Base-by-base conservation (phyloP, 1,140 invertebrate species). In the Diachasmimorpha longicaudata region DNA sequence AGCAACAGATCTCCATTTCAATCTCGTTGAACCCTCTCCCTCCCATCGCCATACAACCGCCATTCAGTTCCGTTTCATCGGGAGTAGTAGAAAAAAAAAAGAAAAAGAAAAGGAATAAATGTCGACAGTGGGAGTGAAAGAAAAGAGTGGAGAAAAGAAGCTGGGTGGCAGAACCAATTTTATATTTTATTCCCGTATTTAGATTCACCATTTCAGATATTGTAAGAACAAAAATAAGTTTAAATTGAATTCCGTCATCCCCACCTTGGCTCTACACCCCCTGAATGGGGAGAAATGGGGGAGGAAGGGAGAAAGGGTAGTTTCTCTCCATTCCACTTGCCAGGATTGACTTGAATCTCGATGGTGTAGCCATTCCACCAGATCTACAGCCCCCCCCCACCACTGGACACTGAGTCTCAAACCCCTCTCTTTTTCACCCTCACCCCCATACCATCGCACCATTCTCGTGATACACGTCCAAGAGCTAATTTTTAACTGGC, bases 171-270 rank as follows among this genome's bases (percentile, higher is more conserved):
- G 74, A 84, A 81, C 77, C 79, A 83, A 84, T 87, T 87, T 87
- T 83, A 83, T 82, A 84, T 85, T 87, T 86, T 85, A 85, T 83
- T 82, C 81, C 80, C 81, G 81, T 82, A 84, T 82, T 86, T 83
- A 83, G 84, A 86, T 86, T 85, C 81, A 84, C 79, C 83, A 80
- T 83, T 83, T 76, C 79, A 82, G 82, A 85, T 85, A 85, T 84
- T 83, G 83, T 79, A 77, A 82, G 81, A 82, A 83, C 82, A 84
- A 86, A 86, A 88, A 86, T 86, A 86, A 86, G 82, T 82, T 85
- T 81, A 82, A 85, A 86, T 87, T 82, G 84, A 85, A 86, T 86
- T 86, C 79, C 80, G 25, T 77, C 74, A 23, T 70, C 55, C 73
- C 48, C 48, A 39, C 25, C 46, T 19, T 39, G 31, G 11, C 63